A percentile compares a stretch with the other conserved stretches of the same genome.
Conservation (phyloP, 2,113 vertebrate species). For the Sardina pilchardus region DNA sequence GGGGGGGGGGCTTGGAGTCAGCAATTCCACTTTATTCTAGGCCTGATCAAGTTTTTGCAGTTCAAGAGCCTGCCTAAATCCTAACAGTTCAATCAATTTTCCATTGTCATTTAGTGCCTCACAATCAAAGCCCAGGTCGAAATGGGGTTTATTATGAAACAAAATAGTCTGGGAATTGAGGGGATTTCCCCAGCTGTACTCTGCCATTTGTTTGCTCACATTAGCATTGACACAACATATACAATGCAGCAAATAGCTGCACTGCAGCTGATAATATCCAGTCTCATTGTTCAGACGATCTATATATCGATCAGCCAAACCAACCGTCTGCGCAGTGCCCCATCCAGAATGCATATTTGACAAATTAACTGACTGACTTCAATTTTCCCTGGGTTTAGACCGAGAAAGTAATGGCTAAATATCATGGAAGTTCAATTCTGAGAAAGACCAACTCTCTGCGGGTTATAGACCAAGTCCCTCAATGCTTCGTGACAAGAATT, state of each 20-base stretch:
- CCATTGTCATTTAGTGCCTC: neutral
- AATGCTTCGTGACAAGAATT: neutral
- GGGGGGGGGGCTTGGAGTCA: neutral
- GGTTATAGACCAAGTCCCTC: neutral
- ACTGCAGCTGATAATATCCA: neutral
- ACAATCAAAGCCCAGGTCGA: neutral
- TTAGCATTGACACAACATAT: neutral
- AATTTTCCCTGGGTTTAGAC: neutral
- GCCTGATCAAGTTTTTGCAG: neutral
- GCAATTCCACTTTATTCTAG: neutral
- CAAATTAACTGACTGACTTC: neutral
- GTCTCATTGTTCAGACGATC: neutral
- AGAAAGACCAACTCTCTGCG: neutral
- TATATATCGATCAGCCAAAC: neutral
- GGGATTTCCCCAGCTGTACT: neutral
- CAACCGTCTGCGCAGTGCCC: neutral
- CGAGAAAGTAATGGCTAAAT: neutral
- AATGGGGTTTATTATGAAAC: neutral
- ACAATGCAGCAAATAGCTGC: neutral
- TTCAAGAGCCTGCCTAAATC: neutral
- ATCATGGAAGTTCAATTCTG: neutral
- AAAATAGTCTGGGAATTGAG: neutral
- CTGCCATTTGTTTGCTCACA: neutral
- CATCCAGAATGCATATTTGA: neutral
- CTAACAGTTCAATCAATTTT: neutral